Evolutionary conservation across 2,888 invertebrate genomes (phyloP).

Genomic region (Acrobasis repandana): DNA sequence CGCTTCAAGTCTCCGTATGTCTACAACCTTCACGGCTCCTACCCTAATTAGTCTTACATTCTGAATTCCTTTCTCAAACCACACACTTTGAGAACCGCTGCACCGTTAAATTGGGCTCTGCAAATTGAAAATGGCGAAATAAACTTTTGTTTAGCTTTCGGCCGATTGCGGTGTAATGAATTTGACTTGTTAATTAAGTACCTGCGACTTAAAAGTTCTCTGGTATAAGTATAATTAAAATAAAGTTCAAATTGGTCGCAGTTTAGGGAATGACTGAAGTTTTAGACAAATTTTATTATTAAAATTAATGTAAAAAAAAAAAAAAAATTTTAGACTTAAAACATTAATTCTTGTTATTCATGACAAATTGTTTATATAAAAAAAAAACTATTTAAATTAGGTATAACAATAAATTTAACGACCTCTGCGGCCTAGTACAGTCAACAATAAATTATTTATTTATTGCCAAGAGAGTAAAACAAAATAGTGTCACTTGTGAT

Average conservation of each 20-base stretch:
- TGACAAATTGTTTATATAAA: no score
- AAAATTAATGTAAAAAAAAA: no score
- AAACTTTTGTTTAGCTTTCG: slow-evolving; percentile 4
- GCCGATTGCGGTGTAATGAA: slow-evolving; percentile 10
- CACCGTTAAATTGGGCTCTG: slow-evolving; percentile 10
- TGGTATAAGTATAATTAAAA: not conserved
- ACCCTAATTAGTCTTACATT: not conserved
- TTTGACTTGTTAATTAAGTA: not conserved
- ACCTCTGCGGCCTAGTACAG: no score
- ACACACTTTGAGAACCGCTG: slow-evolving; percentile 2
- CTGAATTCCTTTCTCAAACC: not conserved
- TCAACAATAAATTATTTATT: no score
- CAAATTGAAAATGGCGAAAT: slow-evolving; percentile 11
- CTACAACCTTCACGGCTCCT: not conserved
- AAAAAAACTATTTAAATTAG: no score
- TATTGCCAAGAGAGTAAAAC: no score
- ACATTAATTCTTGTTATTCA: no score
- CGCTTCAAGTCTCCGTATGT: not conserved
- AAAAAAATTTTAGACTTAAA: no score
- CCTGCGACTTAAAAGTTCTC: slow-evolving; percentile 1
- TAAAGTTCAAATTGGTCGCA: not conserved
- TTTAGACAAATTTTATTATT: no score
- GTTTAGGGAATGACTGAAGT: no score
- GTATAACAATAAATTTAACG: no score
- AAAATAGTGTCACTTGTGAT: no score